Evolutionary conservation across 1,140 invertebrate genomes (phyloP), one percentile per base, ranked within the genome.

Genomic region (Dysdera silvatica): DNA sequence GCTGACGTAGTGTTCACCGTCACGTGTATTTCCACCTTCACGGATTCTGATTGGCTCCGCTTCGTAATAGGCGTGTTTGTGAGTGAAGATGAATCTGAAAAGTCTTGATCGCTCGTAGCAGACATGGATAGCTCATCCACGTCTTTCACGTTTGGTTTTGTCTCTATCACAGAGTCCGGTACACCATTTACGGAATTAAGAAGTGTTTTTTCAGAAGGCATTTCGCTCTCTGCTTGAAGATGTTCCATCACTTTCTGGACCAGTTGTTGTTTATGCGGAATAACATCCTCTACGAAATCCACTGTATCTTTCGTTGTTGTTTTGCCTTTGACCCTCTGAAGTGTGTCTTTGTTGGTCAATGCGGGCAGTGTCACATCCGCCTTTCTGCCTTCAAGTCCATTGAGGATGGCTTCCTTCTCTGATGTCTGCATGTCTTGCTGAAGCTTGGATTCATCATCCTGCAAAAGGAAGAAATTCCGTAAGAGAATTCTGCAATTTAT

Each of bases 1-100:
- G 75, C 73, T 73, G 72, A 74, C 5, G 76, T 72, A 3, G 76
- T 74, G 69, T 77, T 74, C 16, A 76, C 73, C 43, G 76, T 74
- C 18, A 76, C 70, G 35, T 73, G 69, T 37, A 72, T 72, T 56
- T 71, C 70, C 2, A 71, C 70, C 41, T 70, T 72, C 7, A 71
- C 70, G 0, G 69, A 70, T 32, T 71, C 69, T 0, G 55, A 47
- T 33, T 64, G 54, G 20, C 45, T 24, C n/a, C 51, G 53, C 14
- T 63, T 45, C 10, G 51, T 56, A 10, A 65, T 47, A 10, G 53
- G 49, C 10, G 37, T 18, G 28, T 16, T 32, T 16, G 35, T 29
- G n/a, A n/a, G n/a, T n/a, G n/a, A n/a, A n/a, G n/a, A n/a, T n/a
- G n/a, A n/a, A n/a, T n/a, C n/a, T n/a, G n/a, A n/a, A n/a, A n/a